These are phyloP conservation scores for Erethizon dorsatum DNA, from an alignment of 2,797 vertebrate species.

Conservation along the genomic window DNA sequence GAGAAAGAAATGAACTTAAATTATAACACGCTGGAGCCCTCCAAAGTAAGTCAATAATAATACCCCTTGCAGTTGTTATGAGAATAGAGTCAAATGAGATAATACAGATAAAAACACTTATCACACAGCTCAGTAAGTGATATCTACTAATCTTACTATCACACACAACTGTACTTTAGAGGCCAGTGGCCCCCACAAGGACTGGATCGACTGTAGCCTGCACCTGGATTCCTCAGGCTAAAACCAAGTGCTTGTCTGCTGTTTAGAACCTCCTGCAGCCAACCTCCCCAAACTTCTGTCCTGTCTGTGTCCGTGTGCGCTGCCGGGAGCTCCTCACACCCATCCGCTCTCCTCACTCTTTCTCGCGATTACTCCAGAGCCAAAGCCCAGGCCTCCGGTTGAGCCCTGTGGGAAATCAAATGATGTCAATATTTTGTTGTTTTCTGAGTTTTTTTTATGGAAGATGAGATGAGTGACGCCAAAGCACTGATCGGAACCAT, in stretches of 20 bases:
- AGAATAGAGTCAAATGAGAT: neutral
- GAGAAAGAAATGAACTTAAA: neutral
- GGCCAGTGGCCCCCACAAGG: neutral
- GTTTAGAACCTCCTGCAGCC: neutral
- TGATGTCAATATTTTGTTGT: neutral
- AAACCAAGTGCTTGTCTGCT: neutral
- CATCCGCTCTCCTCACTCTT: neutral
- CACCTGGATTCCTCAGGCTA: neutral
- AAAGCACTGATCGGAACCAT: neutral
- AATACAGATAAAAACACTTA: neutral
- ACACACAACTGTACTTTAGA: neutral
- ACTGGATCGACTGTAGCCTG: neutral
- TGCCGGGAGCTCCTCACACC: neutral
- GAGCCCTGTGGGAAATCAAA: neutral
- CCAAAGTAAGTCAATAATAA: neutral
- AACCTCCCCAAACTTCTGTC: neutral
- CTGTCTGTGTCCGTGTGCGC: neutral
- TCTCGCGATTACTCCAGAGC: neutral
- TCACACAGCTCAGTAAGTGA: neutral
- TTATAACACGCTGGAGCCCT: neutral
- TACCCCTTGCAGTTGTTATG: neutral
- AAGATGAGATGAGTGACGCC: neutral
- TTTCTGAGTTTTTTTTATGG: neutral
- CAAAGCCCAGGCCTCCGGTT: neutral
- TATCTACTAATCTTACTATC: neutral